Evolutionary conservation across 2,797 vertebrate species (phyloP).

Genomic region (Acropternis orthonyx): DNA sequence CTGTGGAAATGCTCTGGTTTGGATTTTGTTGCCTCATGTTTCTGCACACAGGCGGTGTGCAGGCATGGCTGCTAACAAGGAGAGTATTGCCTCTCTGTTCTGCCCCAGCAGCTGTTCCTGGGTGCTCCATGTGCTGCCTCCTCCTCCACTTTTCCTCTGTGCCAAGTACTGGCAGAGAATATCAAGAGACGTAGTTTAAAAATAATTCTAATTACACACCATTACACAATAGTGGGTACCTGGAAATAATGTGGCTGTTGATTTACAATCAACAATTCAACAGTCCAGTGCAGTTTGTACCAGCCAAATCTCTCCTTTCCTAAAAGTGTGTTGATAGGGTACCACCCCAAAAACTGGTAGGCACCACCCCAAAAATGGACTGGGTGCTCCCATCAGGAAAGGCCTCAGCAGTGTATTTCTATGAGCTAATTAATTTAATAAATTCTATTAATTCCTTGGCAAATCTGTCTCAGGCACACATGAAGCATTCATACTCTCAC

Average conservation of each 20-base stretch:
- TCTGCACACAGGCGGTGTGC: not conserved
- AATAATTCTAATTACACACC: not conserved
- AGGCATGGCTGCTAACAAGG: not conserved
- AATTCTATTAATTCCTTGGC: not conserved
- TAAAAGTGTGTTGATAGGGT: not conserved
- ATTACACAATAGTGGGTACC: not conserved
- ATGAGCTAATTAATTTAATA: not conserved
- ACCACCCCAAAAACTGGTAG: not conserved
- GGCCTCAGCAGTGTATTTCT: not conserved
- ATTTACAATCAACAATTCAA: not conserved
- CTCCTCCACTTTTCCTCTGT: not conserved
- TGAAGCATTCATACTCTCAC: not conserved
- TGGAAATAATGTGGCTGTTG: not conserved
- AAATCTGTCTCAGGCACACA: not conserved
- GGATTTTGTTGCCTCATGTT: not conserved
- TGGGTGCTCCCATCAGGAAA: not conserved
- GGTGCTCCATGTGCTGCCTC: not conserved
- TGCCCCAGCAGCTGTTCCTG: not conserved
- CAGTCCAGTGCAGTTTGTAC: not conserved
- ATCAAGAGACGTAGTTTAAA: not conserved
- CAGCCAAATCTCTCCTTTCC: not conserved
- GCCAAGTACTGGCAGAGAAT: not conserved
- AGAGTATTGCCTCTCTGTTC: not conserved
- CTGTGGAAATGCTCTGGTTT: slow-evolving; percentile 5
- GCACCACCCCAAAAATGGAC: not conserved